These are phyloP conservation scores for Myotis vivesi DNA, from an alignment of 2,797 vertebrate genomes.

Conservation along the genomic window DNA sequence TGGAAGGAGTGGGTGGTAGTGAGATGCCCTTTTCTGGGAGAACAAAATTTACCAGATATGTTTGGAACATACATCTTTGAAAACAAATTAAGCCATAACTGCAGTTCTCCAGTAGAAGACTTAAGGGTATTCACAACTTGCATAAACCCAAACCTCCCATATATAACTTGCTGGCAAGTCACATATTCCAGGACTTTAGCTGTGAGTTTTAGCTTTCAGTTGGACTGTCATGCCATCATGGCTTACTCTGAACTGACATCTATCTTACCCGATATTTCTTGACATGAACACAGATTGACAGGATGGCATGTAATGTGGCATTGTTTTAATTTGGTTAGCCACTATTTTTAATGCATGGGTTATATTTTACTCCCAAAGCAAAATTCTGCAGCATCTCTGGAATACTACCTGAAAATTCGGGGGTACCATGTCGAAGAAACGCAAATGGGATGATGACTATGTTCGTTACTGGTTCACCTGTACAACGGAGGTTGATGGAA, in stretches of 20 bases:
- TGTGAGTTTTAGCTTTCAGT: neutral
- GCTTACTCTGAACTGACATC: neutral
- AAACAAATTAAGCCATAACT: conserved; percentile 29
- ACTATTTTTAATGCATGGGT: conserved; percentile 59
- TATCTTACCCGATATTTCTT: neutral
- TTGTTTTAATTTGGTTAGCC: conserved; percentile 29
- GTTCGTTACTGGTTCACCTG: conserved; percentile 69
- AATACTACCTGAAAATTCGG: conserved; percentile 13
- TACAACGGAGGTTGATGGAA: conserved; percentile 53
- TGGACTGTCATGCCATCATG: neutral
- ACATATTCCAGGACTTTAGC: neutral
- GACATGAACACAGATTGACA: neutral
- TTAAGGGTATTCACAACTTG: neutral
- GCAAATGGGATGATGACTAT: conserved; percentile 66
- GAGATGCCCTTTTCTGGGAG: neutral
- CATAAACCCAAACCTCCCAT: neutral
- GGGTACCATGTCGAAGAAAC: conserved; percentile 70
- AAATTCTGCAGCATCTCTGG: conserved; percentile 54
- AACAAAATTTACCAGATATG: neutral
- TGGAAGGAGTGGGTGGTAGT: neutral
- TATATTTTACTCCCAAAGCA: conserved; percentile 68
- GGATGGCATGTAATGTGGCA: neutral
- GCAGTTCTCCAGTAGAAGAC: neutral
- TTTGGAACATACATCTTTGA: conserved; percentile 23
- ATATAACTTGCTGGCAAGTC: neutral